Conservation (phyloP, 1,140 invertebrate genomes). For the Eriosoma lanigerum region DNA sequence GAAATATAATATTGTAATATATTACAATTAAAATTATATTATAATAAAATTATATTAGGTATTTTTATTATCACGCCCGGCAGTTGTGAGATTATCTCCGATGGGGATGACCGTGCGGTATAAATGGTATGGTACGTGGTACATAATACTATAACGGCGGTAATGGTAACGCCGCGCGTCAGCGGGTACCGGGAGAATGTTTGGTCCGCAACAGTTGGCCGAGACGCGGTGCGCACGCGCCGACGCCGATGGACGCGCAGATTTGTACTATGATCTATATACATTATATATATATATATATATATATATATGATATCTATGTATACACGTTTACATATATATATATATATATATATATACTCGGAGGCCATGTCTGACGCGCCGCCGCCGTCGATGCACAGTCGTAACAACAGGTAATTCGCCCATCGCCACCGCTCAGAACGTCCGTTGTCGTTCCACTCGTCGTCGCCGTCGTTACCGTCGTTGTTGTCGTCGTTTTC, state of each 20-base stretch:
- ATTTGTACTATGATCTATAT: background rate
- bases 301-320: background rate
- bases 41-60: no score
- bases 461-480: slow-evolving; percentile 10
- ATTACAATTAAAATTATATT: no score
- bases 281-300: background rate
- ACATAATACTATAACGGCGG: background rate
- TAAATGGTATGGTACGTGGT: background rate
- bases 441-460: background rate
- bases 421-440: background rate
- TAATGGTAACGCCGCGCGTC: background rate
- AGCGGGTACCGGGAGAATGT: background rate
- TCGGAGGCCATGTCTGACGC: slow-evolving; percentile 12
- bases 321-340: background rate
- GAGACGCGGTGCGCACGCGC: background rate
- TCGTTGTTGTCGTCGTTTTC: background rate
- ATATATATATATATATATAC: background rate
- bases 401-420: slow-evolving; percentile 35
- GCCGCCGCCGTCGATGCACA: slow-evolving; percentile 16
- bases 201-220: slow-evolving; percentile 29
- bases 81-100: no score
- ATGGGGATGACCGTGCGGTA: no score
- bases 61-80: no score
- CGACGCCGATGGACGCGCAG: background rate
- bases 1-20: no score